Percentiles rank a stretch among this genome's conserved stretches.
Conservation (phyloP, 2,113 vertebrate species). For the Coregonus clupeaformis region DNA sequence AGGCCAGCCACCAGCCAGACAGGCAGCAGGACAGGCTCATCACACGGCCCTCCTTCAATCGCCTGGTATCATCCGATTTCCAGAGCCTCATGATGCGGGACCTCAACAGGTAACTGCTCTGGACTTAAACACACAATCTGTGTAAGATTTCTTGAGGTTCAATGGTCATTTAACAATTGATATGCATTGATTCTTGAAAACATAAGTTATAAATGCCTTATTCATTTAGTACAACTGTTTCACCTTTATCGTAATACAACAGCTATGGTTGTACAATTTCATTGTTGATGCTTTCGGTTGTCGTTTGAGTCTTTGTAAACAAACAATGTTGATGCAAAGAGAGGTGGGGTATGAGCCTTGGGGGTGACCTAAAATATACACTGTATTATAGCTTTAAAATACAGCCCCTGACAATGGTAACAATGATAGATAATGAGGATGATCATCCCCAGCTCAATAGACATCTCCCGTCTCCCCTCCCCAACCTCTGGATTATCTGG, state of each 20-base stretch:
- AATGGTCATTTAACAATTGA: not conserved
- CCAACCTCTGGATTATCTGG: slow-evolving; percentile 85
- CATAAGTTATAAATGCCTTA: not conserved
- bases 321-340: not conserved
- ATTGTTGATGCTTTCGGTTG: no score
- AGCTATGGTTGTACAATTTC: no score
- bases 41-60: slow-evolving; percentile 83
- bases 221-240: not conserved
- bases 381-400: not conserved
- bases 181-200: no score
- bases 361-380: not conserved
- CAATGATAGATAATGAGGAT: slow-evolving; percentile 1
- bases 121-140: not conserved
- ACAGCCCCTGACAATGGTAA: not conserved
- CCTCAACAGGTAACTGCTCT: slow-evolving; percentile 85
- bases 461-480: slow-evolving; percentile 90
- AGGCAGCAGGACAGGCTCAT: slow-evolving; percentile 84
- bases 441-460: slow-evolving; percentile 72
- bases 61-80: slow-evolving; percentile 88
- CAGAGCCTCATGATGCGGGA: slow-evolving; percentile 95
- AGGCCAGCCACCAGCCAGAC: slow-evolving; percentile 89
- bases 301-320: no score
- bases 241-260: not conserved
- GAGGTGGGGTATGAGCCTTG: not conserved
- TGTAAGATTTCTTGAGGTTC: not conserved